Evolutionary conservation across 2,113 vertebrate genomes (phyloP), one percentile per base, ranked within the genome.

Genomic region (Papio anubis): DNA sequence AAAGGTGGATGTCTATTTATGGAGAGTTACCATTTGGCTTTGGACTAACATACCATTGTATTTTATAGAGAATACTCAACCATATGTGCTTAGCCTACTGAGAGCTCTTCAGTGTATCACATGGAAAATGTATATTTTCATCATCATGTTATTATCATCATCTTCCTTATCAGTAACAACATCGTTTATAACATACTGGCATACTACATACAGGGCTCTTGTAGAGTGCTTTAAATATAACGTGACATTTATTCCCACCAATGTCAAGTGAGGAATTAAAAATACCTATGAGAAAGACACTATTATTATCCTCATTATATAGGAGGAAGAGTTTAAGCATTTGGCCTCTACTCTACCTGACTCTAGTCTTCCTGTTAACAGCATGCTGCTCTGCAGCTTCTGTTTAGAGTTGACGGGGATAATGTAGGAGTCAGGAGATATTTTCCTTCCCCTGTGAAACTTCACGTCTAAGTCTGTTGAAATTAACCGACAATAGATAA

Each of bases 301-400:
- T 45, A 45, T 84, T 93, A 91, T 73, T 88, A 50, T 57, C 57
- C 57, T 13, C 16, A 80, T 35, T 80, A 30, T 38, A 17, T 14
- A 80, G 81, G 93, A 78, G 88, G 45, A n/a, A 88, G 76, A 91
- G 17, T 82, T 73, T 73, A 64, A 73, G 61, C 83, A 84, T 79
- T 52, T 91, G 75, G 57, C 23, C 32, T 81, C 9, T 16, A 11
- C 45, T 52, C 64, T 50, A 35, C 14, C 27, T 80, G 23, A 81
- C 43, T 50, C 6, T 80, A 20, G 17, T 59, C 57, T 68, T 78
- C 50, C 61, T 48, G 20, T 59, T n/a, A 70, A 64, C 27, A 43
- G 35, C 18, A 80, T 32, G 14, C 25, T 64, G 13, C 21, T 92
- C 55, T 21, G 21, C 10, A 21, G 9, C 50, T 52, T 87, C 79